Evolutionary conservation across 2,113 vertebrate genomes (phyloP).

Genomic region (Sinocyclocheilus rhinocerous): DNA sequence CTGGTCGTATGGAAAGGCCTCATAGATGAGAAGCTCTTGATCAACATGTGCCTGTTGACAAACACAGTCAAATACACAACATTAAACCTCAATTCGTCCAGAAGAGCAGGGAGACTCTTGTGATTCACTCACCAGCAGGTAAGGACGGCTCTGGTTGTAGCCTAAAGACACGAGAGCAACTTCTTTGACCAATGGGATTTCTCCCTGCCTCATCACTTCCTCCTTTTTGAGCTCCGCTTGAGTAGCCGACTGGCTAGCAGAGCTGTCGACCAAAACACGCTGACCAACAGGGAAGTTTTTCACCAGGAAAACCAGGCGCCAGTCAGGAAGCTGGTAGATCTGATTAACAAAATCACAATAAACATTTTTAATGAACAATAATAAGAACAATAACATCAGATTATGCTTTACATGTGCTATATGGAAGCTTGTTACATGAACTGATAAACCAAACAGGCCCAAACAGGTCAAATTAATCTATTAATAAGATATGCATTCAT

Average conservation of each 20-base stretch:
- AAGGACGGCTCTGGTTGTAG: conserved; percentile 83
- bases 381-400: neutral
- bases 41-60: conserved; percentile 84
- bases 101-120: neutral
- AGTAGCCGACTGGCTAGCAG: conserved; percentile 84
- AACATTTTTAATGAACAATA: neutral
- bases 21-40: conserved; percentile 89
- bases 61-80: neutral
- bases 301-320: conserved; percentile 91
- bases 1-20: conserved; percentile 88
- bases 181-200: conserved; percentile 88
- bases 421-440: neutral
- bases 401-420: neutral
- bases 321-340: conserved; percentile 92
- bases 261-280: conserved; percentile 90
- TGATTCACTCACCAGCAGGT: conserved; percentile 81
- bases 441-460: neutral
- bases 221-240: conserved; percentile 86
- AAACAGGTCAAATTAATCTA: neutral
- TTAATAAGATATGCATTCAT: neutral
- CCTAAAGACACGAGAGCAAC: conserved; percentile 86
- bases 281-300: conserved; percentile 93
- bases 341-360: conserved; percentile 52
- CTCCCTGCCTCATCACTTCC: conserved; percentile 86
- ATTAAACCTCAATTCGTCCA: neutral